phyloP scores from a whole-genome alignment of 1,140 invertebrate species.

The Helicoverpa zea region DNA sequence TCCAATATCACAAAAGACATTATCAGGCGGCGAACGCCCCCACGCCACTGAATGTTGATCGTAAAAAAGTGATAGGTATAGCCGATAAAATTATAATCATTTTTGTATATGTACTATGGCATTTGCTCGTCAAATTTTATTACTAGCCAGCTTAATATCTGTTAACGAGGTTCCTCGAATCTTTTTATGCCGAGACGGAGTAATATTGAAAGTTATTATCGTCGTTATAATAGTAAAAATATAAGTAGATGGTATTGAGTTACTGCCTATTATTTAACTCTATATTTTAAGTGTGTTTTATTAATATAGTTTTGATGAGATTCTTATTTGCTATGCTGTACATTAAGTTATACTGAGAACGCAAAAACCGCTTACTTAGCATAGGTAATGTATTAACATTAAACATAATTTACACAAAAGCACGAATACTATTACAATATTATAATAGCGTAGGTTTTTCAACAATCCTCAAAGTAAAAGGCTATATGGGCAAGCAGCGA shows the following conservation, averaged over 20 bases:
- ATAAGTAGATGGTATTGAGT: not conserved
- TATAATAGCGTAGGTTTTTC: conserved; percentile 9
- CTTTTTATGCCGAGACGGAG: conserved; percentile 27
- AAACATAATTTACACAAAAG: too few relatives aligned
- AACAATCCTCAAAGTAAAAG: conserved; percentile 35
- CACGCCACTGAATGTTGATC: conserved; percentile 8
- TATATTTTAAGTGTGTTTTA: not conserved
- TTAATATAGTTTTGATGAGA: not conserved
- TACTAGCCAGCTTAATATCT: conserved; percentile 31
- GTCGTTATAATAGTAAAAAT: conserved; percentile 10
- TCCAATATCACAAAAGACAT: conserved; percentile 40
- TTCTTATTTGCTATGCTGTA: too few relatives aligned
- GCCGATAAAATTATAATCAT: conserved; percentile 39
- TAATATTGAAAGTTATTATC: conserved; percentile 33
- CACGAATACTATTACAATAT: not conserved
- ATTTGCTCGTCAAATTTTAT: conserved; percentile 38
- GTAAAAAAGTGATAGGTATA: conserved; percentile 41
- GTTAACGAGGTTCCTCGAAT: conserved; percentile 34
- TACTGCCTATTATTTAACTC: conserved; percentile 11
- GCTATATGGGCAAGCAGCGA: conserved; percentile 39
- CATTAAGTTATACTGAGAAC: too few relatives aligned
- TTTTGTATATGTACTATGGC: conserved; percentile 31
- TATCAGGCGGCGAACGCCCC: conserved; percentile 24
- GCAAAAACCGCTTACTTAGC: too few relatives aligned
- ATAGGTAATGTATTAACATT: too few relatives aligned